Base-by-base conservation (phyloP, 1,140 invertebrate species). In the Drosophila punjabiensis region DNA sequence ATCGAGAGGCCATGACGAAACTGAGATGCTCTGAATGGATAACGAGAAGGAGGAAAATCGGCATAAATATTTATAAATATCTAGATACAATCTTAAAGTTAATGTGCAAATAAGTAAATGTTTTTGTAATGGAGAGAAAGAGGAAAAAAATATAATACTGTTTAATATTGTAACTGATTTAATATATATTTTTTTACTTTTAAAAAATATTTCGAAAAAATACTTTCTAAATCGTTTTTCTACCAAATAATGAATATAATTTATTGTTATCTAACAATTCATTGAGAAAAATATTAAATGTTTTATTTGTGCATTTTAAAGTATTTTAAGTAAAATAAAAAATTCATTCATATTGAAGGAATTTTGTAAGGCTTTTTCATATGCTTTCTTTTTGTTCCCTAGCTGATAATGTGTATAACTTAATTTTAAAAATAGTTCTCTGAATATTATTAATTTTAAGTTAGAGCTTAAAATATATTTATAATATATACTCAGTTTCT, bases 11-110 rank as follows among this genome's bases (percentile, higher is more conserved):
- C 24, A 39, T 47, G 37, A 47, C 68, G 68, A 71, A 68, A 39
- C 32, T 32, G n/a, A 68, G 64, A 71, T 71, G 50, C 68, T 71
- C 50, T 53, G 16, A 10, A 4, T 52, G 16, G 50, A 56, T 55
- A 30, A 35, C 18, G 37, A 43, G 33, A 3, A 9, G 10, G 1
- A 24, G 14, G 2, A 18, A 58, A 55, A 61, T 47, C 28, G 8
- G 35, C 2, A 14, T 32, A 61, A 28, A 43, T 39, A 48, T 3
- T 7, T 32, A 5, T 18, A 5, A 16, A 9, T 11, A 18, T 52
- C 1, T 32, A 32, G 6, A 32, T 6, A 1, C 5, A 13, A 11
- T 52, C 48, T 1, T n/a, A 8, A 52, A 7, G 48, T 52, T 30
- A 3, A 20, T n/a, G 16, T 8, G 5, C 5, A 0, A 6, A 16